Conservation (phyloP, 64 coral and sea anemone genomes). For the Pocillopora damicornis region DNA sequence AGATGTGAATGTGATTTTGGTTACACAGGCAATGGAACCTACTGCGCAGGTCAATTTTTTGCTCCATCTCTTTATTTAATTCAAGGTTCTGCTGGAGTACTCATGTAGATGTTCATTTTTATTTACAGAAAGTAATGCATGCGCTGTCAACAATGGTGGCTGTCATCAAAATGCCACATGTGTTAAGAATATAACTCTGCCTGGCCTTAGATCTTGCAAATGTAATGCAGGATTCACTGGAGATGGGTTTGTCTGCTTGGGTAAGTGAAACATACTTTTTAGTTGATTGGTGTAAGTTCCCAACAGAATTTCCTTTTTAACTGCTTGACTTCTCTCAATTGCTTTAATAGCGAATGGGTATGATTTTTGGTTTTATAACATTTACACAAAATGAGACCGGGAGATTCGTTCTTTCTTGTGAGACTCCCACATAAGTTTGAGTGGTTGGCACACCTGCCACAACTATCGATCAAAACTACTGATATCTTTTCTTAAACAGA, state of each 20-base stretch:
- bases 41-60: conserved; percentile 38
- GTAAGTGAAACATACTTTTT: neutral
- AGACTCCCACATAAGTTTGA: neutral
- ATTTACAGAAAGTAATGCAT: conserved; percentile 45
- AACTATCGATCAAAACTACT: neutral
- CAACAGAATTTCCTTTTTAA: too few relatives aligned
- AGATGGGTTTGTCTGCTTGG: conserved; percentile 41
- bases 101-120: neutral
- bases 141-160: conserved; percentile 49
- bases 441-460: neutral
- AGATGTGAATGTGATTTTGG: conserved; percentile 63
- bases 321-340: too few relatives aligned
- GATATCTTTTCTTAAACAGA: neutral
- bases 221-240: conserved; percentile 24
- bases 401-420: too few relatives aligned
- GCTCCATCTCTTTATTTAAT: neutral
- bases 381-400: too few relatives aligned
- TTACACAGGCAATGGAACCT: conserved; percentile 65
- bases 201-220: conserved; percentile 18
- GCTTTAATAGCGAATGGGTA: too few relatives aligned
- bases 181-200: conserved; percentile 2
- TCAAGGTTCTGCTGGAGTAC: too few relatives aligned
- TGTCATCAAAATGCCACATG: conserved; percentile 71
- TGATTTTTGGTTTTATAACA: too few relatives aligned
- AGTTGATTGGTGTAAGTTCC: too few relatives aligned